phyloP scores from a whole-genome alignment of 2,888 invertebrate species.

The Mystacides longicornis region DNA sequence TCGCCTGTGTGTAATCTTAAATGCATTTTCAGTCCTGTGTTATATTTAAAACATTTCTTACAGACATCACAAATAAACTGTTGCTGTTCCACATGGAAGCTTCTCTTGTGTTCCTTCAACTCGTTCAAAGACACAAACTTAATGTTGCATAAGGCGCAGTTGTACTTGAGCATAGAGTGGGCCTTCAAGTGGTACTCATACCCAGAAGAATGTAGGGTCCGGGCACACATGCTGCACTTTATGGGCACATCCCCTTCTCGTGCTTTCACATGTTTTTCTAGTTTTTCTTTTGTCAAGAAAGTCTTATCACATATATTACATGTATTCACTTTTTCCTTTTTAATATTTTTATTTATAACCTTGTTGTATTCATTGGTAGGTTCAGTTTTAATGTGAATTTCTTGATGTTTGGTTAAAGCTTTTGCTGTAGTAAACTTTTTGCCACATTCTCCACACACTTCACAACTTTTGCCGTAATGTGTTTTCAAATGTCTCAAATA shows the following conservation, averaged over 20 bases:
- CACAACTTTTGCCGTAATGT: not conserved
- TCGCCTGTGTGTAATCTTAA: not conserved
- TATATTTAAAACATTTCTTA: not conserved
- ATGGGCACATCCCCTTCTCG: not conserved
- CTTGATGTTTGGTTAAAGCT: not conserved
- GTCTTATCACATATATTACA: not conserved
- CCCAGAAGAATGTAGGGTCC: not conserved
- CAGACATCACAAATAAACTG: not conserved
- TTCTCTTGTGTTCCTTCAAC: not conserved
- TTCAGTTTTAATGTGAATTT: not conserved
- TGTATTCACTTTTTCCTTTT: not conserved
- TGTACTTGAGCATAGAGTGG: not conserved
- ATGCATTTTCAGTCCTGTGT: not conserved
- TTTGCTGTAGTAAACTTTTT: not conserved
- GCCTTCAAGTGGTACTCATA: constrained; percentile 1
- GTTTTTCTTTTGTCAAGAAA: not conserved
- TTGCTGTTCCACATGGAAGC: not conserved
- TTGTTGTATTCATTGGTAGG: not conserved
- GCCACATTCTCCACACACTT: not conserved
- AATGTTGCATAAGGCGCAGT: not conserved
- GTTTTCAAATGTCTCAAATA: not conserved
- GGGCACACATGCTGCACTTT: not conserved
- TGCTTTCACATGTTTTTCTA: constrained; percentile 1
- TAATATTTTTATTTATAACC: too few relatives aligned
- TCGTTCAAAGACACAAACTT: not conserved